Conservation (phyloP, 1,140 invertebrate genomes). For the Helicoverpa zea region DNA sequence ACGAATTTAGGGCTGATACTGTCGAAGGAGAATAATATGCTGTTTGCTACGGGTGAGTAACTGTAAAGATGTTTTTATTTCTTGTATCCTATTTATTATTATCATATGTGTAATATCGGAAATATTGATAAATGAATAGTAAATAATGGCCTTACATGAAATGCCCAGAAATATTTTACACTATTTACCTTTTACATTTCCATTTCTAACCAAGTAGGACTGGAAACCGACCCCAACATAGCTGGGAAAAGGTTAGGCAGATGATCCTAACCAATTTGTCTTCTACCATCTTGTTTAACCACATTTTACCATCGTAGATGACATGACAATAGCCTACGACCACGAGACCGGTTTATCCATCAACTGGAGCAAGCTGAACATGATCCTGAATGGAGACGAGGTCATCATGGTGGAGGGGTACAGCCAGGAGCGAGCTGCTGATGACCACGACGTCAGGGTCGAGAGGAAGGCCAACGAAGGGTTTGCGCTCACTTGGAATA, state of each 20-base stretch:
- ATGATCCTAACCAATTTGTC: no score
- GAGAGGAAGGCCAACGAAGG: conserved; percentile 92
- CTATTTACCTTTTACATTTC: no score
- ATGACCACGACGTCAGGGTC: conserved; percentile 88
- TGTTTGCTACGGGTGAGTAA: conserved; percentile 87
- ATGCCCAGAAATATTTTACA: no score
- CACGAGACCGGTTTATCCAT: conserved; percentile 75
- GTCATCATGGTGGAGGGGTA: conserved; percentile 92
- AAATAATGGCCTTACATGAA: no score
- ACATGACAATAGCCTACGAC: conserved; percentile 76
- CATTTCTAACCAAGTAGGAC: no score
- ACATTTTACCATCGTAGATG: conserved; percentile 63
- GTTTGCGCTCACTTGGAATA: conserved; percentile 91
- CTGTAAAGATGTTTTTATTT: not conserved
- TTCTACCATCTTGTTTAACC: no score
- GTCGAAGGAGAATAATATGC: conserved; percentile 88
- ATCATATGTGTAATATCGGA: no score
- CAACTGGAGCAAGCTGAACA: conserved; percentile 77
- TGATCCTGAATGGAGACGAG: conserved; percentile 92
- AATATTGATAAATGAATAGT: no score
- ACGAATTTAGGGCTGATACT: conserved; percentile 88
- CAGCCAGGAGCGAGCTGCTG: conserved; percentile 87
- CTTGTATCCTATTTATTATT: not conserved
- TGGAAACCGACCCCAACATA: no score
- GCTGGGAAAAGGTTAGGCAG: no score